A percentile compares a stretch with the other conserved stretches of the same genome.
Evolutionary conservation across 2,888 invertebrate genomes (phyloP).

Genomic region (Vanessa cardui): DNA sequence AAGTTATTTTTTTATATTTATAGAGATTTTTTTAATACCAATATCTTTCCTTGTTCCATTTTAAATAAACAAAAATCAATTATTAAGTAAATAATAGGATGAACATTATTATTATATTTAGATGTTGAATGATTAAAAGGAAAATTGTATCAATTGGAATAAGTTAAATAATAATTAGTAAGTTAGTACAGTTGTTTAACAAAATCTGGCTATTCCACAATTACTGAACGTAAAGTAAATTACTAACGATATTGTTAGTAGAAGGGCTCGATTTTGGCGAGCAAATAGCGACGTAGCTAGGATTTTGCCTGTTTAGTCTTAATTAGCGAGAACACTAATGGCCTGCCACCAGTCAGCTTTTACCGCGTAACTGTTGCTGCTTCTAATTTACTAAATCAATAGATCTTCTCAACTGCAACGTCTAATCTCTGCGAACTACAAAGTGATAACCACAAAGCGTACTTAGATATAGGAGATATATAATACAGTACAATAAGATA

Average conservation of each 20-base stretch:
- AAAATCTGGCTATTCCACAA: background rate
- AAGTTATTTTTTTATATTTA: no score
- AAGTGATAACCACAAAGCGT: background rate
- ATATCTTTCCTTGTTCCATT: no score
- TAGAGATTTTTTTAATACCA: no score
- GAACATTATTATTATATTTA: no score
- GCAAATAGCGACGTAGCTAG: conserved; percentile 9
- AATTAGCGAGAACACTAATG: conserved; percentile 33
- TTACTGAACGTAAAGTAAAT: background rate
- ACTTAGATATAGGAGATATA: no score
- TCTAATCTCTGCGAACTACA: conserved; percentile 1
- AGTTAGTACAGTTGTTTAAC: background rate
- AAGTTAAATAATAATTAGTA: no score
- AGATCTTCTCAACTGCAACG: conserved; percentile 15
- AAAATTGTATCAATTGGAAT: no score
- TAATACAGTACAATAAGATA: no score
- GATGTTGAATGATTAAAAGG: no score
- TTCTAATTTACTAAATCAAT: conserved; percentile 18
- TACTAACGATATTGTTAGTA: conserved; percentile 9
- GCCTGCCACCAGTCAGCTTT: conserved; percentile 27
- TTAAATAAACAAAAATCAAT: no score
- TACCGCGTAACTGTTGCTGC: conserved; percentile 14
- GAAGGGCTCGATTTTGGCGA: conserved; percentile 6
- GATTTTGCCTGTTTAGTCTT: conserved; percentile 29
- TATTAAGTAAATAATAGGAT: no score